Conservation (phyloP, 2,888 invertebrate species). For the Trichogramma dendrolimi region DNA sequence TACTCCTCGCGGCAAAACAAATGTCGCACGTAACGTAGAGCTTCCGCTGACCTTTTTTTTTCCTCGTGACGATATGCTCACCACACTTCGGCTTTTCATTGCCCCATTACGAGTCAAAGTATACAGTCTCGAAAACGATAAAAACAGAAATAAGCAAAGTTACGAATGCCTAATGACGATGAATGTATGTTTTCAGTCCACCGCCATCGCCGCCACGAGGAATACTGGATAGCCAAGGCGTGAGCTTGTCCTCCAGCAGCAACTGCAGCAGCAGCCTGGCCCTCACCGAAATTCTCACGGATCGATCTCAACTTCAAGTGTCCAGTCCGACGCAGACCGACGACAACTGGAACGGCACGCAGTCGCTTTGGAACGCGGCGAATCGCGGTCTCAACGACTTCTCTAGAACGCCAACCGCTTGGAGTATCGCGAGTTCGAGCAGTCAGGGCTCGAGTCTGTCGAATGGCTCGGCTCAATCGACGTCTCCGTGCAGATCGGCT, state of each 20-base stretch:
- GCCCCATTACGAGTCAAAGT: too few relatives aligned
- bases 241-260: background rate
- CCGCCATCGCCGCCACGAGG: background rate
- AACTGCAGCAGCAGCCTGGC: background rate
- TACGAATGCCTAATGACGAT: too few relatives aligned
- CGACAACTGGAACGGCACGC: slow-evolving; percentile 30
- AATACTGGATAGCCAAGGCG: background rate
- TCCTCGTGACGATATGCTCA: too few relatives aligned
- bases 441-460: slow-evolving; percentile 10
- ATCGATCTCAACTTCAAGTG: slow-evolving; percentile 36
- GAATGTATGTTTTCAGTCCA: background rate
- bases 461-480: slow-evolving; percentile 25
- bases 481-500: slow-evolving; percentile 34
- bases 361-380: slow-evolving; percentile 33
- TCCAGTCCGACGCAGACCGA: slow-evolving; percentile 49
- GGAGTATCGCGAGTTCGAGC: slow-evolving; percentile 17
- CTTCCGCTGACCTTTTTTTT: too few relatives aligned
- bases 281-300: slow-evolving; percentile 1
- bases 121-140: too few relatives aligned
- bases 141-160: too few relatives aligned
- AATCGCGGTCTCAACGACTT: slow-evolving; percentile 21
- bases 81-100: too few relatives aligned
- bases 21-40: too few relatives aligned
- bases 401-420: slow-evolving; percentile 17
- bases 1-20: too few relatives aligned